These are phyloP conservation scores for Lasioglossum oenotherae DNA, from an alignment of 2,888 invertebrate genomes.

Conservation along the genomic window DNA sequence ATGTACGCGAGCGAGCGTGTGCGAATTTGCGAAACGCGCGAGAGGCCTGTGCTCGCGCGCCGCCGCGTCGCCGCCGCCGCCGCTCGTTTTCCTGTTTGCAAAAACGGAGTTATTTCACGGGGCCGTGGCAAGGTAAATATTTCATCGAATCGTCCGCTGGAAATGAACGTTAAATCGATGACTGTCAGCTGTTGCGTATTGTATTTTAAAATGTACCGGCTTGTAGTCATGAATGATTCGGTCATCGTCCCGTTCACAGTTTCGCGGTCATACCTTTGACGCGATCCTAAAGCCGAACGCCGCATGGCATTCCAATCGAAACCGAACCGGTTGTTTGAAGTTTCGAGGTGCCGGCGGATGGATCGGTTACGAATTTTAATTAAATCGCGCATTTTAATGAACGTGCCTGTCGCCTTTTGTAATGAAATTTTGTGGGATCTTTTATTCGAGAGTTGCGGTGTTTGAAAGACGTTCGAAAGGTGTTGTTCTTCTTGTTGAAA, in stretches of 20 bases:
- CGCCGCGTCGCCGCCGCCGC: neutral
- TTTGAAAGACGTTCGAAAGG: neutral
- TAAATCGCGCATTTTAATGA: neutral
- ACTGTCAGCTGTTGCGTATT: slow-evolving; percentile 34
- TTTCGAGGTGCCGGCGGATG: neutral
- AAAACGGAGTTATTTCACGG: slow-evolving; percentile 44
- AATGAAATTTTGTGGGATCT: neutral
- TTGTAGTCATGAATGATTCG: slow-evolving; percentile 16
- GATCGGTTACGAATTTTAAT: neutral
- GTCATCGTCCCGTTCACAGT: slow-evolving; percentile 17
- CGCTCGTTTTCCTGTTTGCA: slow-evolving; percentile 32
- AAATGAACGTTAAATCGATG: slow-evolving; percentile 44
- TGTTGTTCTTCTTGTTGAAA: neutral
- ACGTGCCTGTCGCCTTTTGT: neutral
- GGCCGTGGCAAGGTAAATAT: slow-evolving; percentile 51
- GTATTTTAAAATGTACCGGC: slow-evolving; percentile 42
- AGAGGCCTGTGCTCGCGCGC: neutral
- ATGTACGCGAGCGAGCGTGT: neutral
- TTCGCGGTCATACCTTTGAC: slow-evolving; percentile 23
- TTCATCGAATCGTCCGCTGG: slow-evolving; percentile 31
- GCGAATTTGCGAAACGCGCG: neutral
- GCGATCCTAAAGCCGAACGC: slow-evolving; percentile 14
- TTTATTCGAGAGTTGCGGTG: neutral
- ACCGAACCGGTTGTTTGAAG: slow-evolving; percentile 1
- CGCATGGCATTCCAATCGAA: neutral